Conservation (phyloP, 2,888 invertebrate species). For the Strigamia crassipes region DNA sequence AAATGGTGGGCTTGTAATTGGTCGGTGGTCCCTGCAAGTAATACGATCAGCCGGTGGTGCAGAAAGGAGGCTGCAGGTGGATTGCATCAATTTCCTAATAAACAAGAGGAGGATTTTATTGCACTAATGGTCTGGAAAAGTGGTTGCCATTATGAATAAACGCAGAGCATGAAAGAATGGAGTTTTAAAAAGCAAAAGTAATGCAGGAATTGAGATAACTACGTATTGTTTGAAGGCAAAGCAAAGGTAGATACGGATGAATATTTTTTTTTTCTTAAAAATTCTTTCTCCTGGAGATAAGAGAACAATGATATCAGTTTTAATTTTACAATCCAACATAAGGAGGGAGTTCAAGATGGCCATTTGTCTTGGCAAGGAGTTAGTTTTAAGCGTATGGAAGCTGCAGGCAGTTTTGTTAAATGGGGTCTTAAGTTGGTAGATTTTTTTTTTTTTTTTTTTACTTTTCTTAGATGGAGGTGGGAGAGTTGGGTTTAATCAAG, state of each 20-base stretch:
- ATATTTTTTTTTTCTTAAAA: too few species aligned
- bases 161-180: background rate
- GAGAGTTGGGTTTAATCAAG: too few species aligned
- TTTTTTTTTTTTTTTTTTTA: too few species aligned
- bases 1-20: constrained; percentile 14
- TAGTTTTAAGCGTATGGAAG: too few species aligned
- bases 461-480: too few species aligned
- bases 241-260: background rate
- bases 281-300: background rate
- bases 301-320: background rate
- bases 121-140: constrained; percentile 29
- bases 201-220: background rate
- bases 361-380: too few species aligned
- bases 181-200: background rate
- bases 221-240: background rate
- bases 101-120: constrained; percentile 29
- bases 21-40: background rate
- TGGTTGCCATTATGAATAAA: constrained; percentile 15
- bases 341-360: too few species aligned
- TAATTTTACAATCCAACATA: too few species aligned
- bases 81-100: constrained; percentile 31
- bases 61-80: constrained; percentile 25
- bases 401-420: too few species aligned
- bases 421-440: too few species aligned
- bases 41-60: background rate